Base-by-base conservation (phyloP, 2,888 invertebrate genomes). In the Phengaris arion region DNA sequence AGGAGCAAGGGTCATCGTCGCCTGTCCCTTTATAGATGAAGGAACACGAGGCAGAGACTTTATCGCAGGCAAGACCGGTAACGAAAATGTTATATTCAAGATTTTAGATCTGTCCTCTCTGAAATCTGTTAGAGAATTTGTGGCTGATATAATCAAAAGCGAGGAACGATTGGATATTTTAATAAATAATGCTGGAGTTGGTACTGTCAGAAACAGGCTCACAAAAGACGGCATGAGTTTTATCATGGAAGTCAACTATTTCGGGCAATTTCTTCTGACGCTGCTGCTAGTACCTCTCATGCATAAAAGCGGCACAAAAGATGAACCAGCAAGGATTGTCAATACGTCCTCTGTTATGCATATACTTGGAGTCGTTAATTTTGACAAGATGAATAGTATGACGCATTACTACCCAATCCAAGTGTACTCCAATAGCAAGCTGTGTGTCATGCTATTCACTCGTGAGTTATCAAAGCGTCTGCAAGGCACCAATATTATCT, bases 231-330 rank as follows among this genome's bases (percentile, higher is more conserved):
- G 97, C 1, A 89, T 98, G 78, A 98, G 98, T 85, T 91, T 96
- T 79, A 97, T 97, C 10, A 97, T 98, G 96, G 98, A 97, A 74
- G 98, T 98, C 3, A 99, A 99, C 87, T 97, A 98, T 83, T 98
- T 97, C 86, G 99, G 99, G 0, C 97, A 98, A 10, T 99, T 98
- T 86, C 93, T 99, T 52, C 92, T 99, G 74, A 98, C 98, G 0
- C 96, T 98, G 85, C 94, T 99, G 54, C 94, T 99, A 57, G 95
- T 98, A 80, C 97, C 97, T 89, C 90, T 97, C 78, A 85, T 98
- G 79, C 96, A 95, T 85, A 95, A 94, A 83, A 84, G 88, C 8
- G 92, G 90, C 2, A 81, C 76, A 0, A 76, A 81, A 5, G 95
- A 95, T 12, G 94, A 95, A 13, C 96, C 97, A 6, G 95, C 96